Conservation (phyloP, 1,140 invertebrate species). For the Colletes gigas region DNA sequence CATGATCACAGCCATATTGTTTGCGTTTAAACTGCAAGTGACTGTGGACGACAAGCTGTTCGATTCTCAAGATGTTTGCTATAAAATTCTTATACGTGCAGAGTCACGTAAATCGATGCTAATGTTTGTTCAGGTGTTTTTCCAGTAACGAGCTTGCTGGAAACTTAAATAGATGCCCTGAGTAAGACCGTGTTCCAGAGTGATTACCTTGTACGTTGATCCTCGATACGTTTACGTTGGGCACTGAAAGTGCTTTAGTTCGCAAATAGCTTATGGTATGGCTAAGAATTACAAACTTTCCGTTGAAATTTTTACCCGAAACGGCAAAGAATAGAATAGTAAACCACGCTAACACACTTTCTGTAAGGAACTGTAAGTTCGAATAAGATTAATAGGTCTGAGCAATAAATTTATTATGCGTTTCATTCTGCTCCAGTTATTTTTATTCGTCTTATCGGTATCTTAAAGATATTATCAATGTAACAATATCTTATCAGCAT, state of each 20-base stretch:
- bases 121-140: conserved; percentile 42
- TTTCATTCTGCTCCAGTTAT: no score
- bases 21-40: not conserved
- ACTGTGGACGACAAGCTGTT: not conserved
- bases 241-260: no score
- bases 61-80: not conserved
- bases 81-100: not conserved
- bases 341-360: no score
- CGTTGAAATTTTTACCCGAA: not conserved
- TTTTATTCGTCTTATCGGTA: no score
- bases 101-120: conserved; percentile 19
- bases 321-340: no score
- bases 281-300: not conserved
- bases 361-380: no score
- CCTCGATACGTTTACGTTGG: not conserved
- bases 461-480: no score
- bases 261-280: not conserved
- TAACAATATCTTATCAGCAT: no score
- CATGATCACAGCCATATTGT: not conserved
- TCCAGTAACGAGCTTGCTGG: conserved; percentile 1
- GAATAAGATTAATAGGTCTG: no score
- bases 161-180: conserved; percentile 16
- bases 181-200: not conserved
- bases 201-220: not conserved
- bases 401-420: no score